Evolutionary conservation across 2,888 invertebrate genomes (phyloP).

Genomic region (Masnerella sp.): DNA sequence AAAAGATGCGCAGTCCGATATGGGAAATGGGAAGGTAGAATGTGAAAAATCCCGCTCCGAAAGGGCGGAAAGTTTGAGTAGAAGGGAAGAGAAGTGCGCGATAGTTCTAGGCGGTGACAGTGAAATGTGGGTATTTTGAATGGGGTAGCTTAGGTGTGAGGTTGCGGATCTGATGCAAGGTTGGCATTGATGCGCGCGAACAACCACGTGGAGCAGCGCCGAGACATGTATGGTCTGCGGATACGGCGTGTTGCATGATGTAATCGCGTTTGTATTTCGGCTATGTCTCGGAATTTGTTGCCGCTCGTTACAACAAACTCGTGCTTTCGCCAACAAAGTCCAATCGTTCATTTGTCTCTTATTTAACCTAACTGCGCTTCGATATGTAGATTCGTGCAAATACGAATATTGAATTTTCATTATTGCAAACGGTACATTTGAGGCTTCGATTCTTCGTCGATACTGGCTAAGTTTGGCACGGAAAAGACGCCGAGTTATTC

Average conservation of each 20-base stretch:
- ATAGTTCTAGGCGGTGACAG: no score
- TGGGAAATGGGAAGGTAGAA: no score
- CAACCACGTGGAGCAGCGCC: slow-evolving; percentile 52
- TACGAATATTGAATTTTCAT: slow-evolving; percentile 29
- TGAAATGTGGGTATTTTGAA: no score
- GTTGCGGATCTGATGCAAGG: no score
- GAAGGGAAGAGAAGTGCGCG: no score
- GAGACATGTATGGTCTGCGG: slow-evolving; percentile 55
- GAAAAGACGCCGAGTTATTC: neutral
- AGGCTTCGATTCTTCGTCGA: slow-evolving; percentile 6
- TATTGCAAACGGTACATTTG: slow-evolving; percentile 20
- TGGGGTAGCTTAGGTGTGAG: no score
- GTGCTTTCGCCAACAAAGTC: no score
- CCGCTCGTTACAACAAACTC: neutral
- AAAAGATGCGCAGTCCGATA: no score
- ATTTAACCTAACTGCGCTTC: slow-evolving; percentile 1
- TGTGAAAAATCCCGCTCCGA: no score
- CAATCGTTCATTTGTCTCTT: neutral
- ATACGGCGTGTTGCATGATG: slow-evolving; percentile 30
- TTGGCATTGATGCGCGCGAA: slow-evolving; percentile 21
- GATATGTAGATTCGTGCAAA: slow-evolving; percentile 32
- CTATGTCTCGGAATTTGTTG: neutral
- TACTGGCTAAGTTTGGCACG: neutral
- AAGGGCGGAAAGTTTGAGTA: no score
- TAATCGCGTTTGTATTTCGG: slow-evolving; percentile 40